Evolutionary conservation across 2,113 vertebrate species (phyloP), one percentile per base, ranked within the genome.

Genomic region (Mola mola): DNA sequence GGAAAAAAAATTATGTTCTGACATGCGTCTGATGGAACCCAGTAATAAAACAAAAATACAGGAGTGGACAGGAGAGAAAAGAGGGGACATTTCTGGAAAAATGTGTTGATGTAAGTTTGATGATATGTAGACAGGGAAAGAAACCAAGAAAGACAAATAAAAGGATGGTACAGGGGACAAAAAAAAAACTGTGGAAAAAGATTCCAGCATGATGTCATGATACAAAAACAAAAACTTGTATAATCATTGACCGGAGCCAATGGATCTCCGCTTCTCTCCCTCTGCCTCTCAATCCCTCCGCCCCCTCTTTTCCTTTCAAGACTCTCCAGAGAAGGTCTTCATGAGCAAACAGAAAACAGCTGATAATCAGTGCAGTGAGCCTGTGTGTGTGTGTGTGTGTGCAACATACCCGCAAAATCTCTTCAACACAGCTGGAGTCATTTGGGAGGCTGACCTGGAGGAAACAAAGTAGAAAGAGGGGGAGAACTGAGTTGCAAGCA

Each of bases 391-490:
- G 33, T 57, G 43, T 6, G 9, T 56, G 49, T 42, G 56, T 43
- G 42, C 55, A 72, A 94, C 95, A 92, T 87, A 98, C 97, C 93
- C 95, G 91, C 57, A 98, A 82, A 90, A 98, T 98, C 91, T 98
- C 97, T 84, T 98, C 97, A 70, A 98, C 97, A 82, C 96, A 97
- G 90, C 91, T 96, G 90, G 97, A 94, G 78, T 98, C 95, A 79
- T 91, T 97, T 71, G 95, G 91, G 83, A 98, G 94, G 78, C 90
- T 93, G 89, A 95, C 95, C 97, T 98, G 91, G 34, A 85, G 84
- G 84, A 87, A 87, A 75, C 68, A 82, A 80, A 61, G 17, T 6
- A 59, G 22, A 72, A 17, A 68, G 38, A 62, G 20, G 65, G 37
- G 22, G 20, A 52, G 29, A 57, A 29, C 6, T 7, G 3, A 64